Percentiles rank a stretch among this genome's conserved stretches.
These are phyloP conservation scores for Clarias pachynema DNA, from an alignment of 2,797 vertebrate genomes.

Conservation along the genomic window DNA sequence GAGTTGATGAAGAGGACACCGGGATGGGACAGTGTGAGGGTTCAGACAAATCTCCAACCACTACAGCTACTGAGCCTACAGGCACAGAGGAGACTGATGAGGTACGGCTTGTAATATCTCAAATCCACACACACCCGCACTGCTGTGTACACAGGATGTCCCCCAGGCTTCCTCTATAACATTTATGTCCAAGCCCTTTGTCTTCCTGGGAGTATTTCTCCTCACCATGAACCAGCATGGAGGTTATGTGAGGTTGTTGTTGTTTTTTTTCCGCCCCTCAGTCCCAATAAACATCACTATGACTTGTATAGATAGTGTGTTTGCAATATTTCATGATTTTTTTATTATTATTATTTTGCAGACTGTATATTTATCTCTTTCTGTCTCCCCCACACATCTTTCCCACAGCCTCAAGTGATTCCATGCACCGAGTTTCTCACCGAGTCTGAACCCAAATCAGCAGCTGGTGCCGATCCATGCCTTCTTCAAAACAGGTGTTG, in stretches of 20 bases:
- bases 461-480: background rate
- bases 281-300: background rate
- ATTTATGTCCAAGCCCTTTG: constrained; percentile 49
- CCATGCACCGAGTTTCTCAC: constrained; percentile 73
- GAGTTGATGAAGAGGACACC: constrained; percentile 78
- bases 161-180: constrained; percentile 70
- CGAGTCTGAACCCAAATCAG: constrained; percentile 52
- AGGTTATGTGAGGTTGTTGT: constrained; percentile 11
- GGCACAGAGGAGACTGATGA: constrained; percentile 72
- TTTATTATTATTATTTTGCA: background rate
- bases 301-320: background rate
- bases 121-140: constrained; percentile 50
- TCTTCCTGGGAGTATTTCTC: constrained; percentile 37
- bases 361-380: background rate
- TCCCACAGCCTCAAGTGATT: constrained; percentile 64
- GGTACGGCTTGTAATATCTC: constrained; percentile 65
- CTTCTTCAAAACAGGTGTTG: constrained; percentile 36
- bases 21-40: constrained; percentile 75
- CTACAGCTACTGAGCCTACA: constrained; percentile 75
- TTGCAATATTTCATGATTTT: background rate
- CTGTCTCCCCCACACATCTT: background rate
- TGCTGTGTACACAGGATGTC: constrained; percentile 69
- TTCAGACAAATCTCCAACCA: constrained; percentile 66
- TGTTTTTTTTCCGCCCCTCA: background rate
- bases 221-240: constrained; percentile 29